phyloP scores from a whole-genome alignment of 2,797 vertebrate species.

The Huso huso region DNA sequence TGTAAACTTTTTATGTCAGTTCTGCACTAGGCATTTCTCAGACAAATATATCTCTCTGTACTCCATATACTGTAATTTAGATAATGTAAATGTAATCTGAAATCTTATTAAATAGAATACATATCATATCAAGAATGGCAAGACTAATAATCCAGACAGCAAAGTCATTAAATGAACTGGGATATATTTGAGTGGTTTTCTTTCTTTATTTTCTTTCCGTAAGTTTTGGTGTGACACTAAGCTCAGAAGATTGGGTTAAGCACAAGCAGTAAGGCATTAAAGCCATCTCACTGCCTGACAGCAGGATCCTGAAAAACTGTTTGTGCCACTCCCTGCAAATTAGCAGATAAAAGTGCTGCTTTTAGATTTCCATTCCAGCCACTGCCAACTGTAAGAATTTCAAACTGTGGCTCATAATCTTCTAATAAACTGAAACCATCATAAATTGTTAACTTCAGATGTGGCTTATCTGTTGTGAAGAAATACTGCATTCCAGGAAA shows the following conservation, averaged over 20 bases:
- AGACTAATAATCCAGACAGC: constrained; percentile 11
- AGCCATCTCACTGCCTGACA: constrained; percentile 8
- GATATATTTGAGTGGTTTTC: constrained; percentile 4
- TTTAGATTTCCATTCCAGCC: constrained; percentile 15
- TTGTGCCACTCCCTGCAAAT: constrained; percentile 14
- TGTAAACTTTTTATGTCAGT: no score
- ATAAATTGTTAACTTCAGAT: constrained; percentile 15
- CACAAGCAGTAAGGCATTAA: constrained; percentile 2
- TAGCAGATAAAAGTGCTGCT: constrained; percentile 14
- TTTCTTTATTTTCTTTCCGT: neutral
- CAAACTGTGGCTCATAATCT: constrained; percentile 11
- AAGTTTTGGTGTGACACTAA: constrained; percentile 20
- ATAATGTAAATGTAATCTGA: no score
- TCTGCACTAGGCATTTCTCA: no score
- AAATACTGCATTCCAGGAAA: constrained; percentile 9
- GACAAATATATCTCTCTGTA: no score
- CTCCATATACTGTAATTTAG: no score
- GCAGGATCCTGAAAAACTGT: neutral
- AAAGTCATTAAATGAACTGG: neutral
- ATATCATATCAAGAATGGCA: no score
- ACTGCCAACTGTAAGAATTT: constrained; percentile 13
- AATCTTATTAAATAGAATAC: no score
- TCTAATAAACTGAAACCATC: neutral
- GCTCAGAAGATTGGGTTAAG: constrained; percentile 14
- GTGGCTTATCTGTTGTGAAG: constrained; percentile 16